Evolutionary conservation across 53 echinoderm and acorn worm genomes (phyloP).

Genomic region (Holothuria scabra): DNA sequence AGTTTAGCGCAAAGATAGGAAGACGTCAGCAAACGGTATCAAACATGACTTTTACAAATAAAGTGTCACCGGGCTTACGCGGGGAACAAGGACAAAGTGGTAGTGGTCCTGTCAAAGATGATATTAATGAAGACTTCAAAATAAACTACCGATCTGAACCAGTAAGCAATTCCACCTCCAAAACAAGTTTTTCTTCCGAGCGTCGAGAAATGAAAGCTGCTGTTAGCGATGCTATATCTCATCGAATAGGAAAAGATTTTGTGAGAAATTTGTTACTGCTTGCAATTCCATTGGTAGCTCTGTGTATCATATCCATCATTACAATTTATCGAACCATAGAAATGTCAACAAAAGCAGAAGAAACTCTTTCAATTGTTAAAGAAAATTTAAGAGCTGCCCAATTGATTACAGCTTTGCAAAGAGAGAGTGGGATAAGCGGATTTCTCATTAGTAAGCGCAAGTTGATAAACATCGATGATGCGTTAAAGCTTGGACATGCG

Average conservation of each 20-base stretch:
- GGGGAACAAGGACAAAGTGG: too few relatives aligned
- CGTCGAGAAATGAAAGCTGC: conserved; percentile 14
- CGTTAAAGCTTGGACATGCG: neutral
- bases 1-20: too few relatives aligned
- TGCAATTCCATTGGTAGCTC: conserved; percentile 4
- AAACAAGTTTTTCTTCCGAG: conserved; percentile 26
- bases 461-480: neutral
- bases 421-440: conserved; percentile 55
- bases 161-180: neutral
- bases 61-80: too few relatives aligned
- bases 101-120: too few relatives aligned
- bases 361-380: neutral
- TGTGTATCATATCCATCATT: neutral
- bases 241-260: conserved; percentile 21
- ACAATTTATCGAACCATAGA: conserved; percentile 29
- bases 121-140: too few relatives aligned
- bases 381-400: conserved; percentile 11
- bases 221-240: conserved; percentile 5
- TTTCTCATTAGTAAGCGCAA: conserved; percentile 35
- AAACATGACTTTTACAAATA: too few relatives aligned
- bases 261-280: conserved; percentile 3
- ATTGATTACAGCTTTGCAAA: conserved; percentile 34
- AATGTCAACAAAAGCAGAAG: neutral
- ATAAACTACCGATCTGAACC: too few relatives aligned
- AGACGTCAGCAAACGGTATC: too few relatives aligned